Evolutionary conservation across 2,888 invertebrate species (phyloP).

Genomic region (Leptopilina myrica): DNA sequence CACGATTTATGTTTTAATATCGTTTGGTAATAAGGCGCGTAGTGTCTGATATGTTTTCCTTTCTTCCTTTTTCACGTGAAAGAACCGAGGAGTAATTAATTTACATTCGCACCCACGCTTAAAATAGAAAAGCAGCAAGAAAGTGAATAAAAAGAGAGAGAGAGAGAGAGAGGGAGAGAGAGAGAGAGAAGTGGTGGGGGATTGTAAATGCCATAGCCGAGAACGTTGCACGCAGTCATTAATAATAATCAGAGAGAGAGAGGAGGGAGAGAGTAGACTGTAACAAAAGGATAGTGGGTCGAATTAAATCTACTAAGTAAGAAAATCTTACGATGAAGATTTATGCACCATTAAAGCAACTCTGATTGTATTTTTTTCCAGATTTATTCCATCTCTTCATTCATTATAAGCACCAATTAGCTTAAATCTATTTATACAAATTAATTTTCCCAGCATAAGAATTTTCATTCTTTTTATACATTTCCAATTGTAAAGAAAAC

Average conservation of each 20-base stretch:
- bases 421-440: slow-evolving; percentile 13
- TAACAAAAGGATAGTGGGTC: slow-evolving; percentile 55
- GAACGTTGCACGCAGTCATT: slow-evolving; percentile 66
- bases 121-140: slow-evolving; percentile 60
- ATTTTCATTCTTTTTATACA: not conserved
- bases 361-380: slow-evolving; percentile 29
- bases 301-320: slow-evolving; percentile 66
- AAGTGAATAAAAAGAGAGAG: slow-evolving; percentile 42
- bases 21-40: slow-evolving; percentile 69
- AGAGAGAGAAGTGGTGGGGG: slow-evolving; percentile 48
- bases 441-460: not conserved
- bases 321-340: slow-evolving; percentile 63
- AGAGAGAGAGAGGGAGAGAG: too few relatives aligned
- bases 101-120: slow-evolving; percentile 71
- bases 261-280: slow-evolving; percentile 22
- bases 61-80: slow-evolving; percentile 57
- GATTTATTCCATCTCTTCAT: slow-evolving; percentile 24
- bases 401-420: slow-evolving; percentile 7
- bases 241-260: slow-evolving; percentile 66
- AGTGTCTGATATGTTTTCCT: slow-evolving; percentile 69
- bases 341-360: slow-evolving; percentile 13
- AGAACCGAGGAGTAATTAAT: slow-evolving; percentile 71
- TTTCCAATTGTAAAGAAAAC: not conserved
- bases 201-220: slow-evolving; percentile 54
- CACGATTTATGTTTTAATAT: slow-evolving; percentile 75